Evolutionary conservation across 1,140 invertebrate species (phyloP), one percentile per base, ranked within the genome.

Genomic region (Penaeus chinensis): DNA sequence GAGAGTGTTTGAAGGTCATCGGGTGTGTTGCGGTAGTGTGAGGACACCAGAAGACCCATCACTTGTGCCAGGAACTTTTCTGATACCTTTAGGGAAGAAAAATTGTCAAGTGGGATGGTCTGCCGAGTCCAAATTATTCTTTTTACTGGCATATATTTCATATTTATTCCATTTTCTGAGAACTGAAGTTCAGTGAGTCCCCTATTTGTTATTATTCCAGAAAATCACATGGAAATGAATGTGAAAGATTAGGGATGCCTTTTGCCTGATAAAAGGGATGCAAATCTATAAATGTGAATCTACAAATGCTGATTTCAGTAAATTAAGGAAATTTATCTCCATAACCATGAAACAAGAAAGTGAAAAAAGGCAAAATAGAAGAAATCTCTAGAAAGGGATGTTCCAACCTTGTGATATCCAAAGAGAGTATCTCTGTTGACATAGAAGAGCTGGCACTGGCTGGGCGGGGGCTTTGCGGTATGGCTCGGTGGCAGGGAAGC

Each of bases 1-100:
- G 98, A 98, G 93, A 99, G 95, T 95, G 99, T 96, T 94, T 99
- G 98, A 18, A 99, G 93, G 93, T 99, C 99, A 94, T 99, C 99
- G 1, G 99, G 99, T 84, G 96, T 98, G 93, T 99, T 99, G 95
- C 97, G 92, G 92, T 99, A 99, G 94, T 99, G 99, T 20, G 98
- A 99, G 0, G 99, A 95, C 0, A 99, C 98, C 92, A 98, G 99
- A 10, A 99, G 94, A 61, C 96, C 95, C 87, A 99, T 97, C 0
- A 99, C 91, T 90, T 96, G 93, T 91, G 99, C 97, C 10, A 99
- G 93, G 93, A 99, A 99, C 3, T 95, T 93, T 93, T 99, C 99
- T 0, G 98, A 98, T 27, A 89, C 83, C 88, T 90, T 69, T 20
- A 69, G 76, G 65, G 63, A 78, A 71, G 32, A 71, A 71, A 71